Conservation (phyloP, 2,888 invertebrate species). For the Nowickia ferox region DNA sequence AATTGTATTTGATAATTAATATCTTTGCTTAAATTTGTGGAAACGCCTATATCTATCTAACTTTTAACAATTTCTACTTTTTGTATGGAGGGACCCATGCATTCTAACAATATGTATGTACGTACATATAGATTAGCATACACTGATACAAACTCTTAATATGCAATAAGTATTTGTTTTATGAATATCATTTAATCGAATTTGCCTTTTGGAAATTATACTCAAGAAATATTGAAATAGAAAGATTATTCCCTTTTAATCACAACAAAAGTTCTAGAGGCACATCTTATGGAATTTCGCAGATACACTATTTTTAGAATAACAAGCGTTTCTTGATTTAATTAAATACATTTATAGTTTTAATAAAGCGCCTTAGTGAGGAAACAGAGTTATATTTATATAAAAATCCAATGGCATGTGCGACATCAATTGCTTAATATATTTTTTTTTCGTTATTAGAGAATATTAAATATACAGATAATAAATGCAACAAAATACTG, state of each 20-base stretch:
- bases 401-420: neutral
- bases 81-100: neutral
- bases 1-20: too few species aligned
- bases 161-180: conserved; percentile 44
- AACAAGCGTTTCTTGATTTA: conserved; percentile 20
- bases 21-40: too few species aligned
- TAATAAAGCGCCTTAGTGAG: conserved; percentile 25
- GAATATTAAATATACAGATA: neutral
- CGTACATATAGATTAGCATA: too few species aligned
- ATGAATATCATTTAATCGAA: conserved; percentile 31
- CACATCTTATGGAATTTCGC: conserved; percentile 13
- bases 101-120: too few species aligned
- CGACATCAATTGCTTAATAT: conserved; percentile 6
- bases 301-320: conserved; percentile 33
- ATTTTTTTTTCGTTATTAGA: neutral
- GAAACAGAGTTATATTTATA: neutral
- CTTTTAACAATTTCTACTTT: neutral
- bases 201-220: conserved; percentile 70
- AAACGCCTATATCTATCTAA: neutral
- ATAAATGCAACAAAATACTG: neutral
- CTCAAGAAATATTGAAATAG: neutral
- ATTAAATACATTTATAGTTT: conserved; percentile 25
- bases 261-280: conserved; percentile 20
- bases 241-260: conserved; percentile 22
- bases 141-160: neutral